phyloP scores from a whole-genome alignment of 2,113 vertebrate species.

The Cephalopholis sonnerati region DNA sequence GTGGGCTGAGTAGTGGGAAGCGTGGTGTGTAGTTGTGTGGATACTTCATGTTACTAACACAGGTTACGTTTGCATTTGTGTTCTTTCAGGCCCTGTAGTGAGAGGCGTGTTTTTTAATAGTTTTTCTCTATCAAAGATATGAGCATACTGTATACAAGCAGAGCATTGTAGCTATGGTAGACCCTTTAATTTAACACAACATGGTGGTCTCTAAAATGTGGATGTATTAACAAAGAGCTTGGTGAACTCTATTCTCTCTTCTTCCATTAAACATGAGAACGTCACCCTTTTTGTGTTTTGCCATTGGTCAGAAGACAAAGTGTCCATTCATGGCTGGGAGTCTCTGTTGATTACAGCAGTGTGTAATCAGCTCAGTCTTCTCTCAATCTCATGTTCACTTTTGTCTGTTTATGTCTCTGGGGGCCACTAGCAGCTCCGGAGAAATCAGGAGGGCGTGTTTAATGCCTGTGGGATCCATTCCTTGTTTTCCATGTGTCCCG shows the following conservation, averaged over 20 bases:
- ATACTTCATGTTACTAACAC: slow-evolving; percentile 37
- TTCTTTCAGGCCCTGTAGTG: slow-evolving; percentile 12
- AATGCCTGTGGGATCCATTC: slow-evolving; percentile 75
- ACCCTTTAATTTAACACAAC: background rate
- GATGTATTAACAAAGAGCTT: slow-evolving; percentile 19
- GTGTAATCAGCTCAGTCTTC: slow-evolving; percentile 51
- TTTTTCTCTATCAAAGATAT: slow-evolving; percentile 1
- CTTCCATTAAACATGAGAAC: slow-evolving; percentile 19
- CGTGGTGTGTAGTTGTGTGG: slow-evolving; percentile 42
- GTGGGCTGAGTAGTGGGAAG: slow-evolving; percentile 58
- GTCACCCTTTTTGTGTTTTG: slow-evolving; percentile 25
- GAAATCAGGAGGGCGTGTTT: slow-evolving; percentile 65
- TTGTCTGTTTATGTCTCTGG: slow-evolving; percentile 57
- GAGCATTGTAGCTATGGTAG: slow-evolving; percentile 2
- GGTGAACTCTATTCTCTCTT: background rate
- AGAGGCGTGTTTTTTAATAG: background rate
- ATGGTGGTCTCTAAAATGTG: slow-evolving; percentile 28
- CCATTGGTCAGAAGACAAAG: slow-evolving; percentile 33
- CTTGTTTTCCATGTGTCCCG: slow-evolving; percentile 82
- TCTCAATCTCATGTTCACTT: slow-evolving; percentile 34
- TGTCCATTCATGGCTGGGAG: slow-evolving; percentile 48
- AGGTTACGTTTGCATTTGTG: slow-evolving; percentile 6
- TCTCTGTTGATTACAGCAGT: slow-evolving; percentile 51
- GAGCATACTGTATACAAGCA: slow-evolving; percentile 14
- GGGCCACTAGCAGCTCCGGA: slow-evolving; percentile 48